Evolutionary conservation across 2,113 vertebrate species (phyloP), one percentile per base, ranked within the genome.

Genomic region (Diphyllodes magnificus): DNA sequence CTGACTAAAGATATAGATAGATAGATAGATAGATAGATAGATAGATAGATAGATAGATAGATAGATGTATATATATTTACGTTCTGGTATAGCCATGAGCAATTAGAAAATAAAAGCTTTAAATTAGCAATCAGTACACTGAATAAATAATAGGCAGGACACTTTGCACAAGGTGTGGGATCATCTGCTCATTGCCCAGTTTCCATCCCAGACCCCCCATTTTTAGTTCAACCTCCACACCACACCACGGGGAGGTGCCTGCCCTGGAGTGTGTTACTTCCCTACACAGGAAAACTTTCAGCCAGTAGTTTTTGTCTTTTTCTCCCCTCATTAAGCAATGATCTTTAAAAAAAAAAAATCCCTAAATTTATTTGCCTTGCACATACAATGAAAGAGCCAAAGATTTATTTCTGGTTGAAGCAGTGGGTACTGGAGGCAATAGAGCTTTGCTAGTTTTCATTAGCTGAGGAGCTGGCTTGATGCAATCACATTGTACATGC

Each of bases 11-110:
- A 42, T 16, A 6, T 8, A 35, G 11, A 53, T 31, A 53, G 23
- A 49, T 50, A 50, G 7, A 20, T 5, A 49, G 7, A 5, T 2
- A 18, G 2, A 24, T 1, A 24, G 3, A 9, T 5, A 25, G 10
- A 53, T 20, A 54, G 4, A 17, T 3, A 24, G 17, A 27, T 11
- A 13, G 13, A 40, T 40, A 40, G 40, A 37, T n/a, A n/a, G n/a
- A n/a, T n/a, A n/a, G n/a, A n/a, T n/a, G n/a, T n/a, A n/a, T n/a
- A n/a, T n/a, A 28, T 4, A 23, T 2, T 24, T 5, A 31, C 4
- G 13, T 11, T 35, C 37, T 60, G 50, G 12, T 42, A 21, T 2
- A 54, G 22, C 11, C 25, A 19, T 17, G 10, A 63, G 9, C 7
- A 69, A 45, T 17, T 30, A 51, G 37, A 57, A 93, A 57, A 83